phyloP scores from a whole-genome alignment of 2,888 invertebrate genomes.

The Troides oblongomaculatus region DNA sequence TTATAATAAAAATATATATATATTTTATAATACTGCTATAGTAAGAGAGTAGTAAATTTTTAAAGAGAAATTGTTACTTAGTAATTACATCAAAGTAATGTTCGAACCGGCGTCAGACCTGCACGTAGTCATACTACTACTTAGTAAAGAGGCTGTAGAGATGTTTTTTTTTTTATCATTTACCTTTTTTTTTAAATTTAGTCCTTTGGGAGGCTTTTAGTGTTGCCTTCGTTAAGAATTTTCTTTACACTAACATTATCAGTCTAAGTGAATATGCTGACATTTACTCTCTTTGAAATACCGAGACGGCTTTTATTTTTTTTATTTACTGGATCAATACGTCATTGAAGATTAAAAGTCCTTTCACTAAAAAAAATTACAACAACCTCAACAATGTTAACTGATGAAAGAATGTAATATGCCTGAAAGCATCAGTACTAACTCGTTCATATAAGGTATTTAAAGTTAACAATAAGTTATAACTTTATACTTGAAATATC shows the following conservation, averaged over 20 bases:
- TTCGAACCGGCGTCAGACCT: too few species aligned
- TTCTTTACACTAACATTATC: conserved; percentile 22
- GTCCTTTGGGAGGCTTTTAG: conserved; percentile 3
- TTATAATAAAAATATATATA: too few species aligned
- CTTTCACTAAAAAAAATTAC: not conserved
- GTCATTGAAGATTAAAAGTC: not conserved
- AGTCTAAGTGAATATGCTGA: conserved; percentile 14
- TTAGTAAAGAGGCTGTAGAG: conserved; percentile 4
- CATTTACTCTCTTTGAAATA: conserved; percentile 15
- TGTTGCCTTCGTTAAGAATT: conserved; percentile 20
- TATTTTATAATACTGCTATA: too few species aligned
- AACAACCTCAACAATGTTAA: too few species aligned
- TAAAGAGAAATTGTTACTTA: too few species aligned
- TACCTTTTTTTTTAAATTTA: conserved; percentile 1
- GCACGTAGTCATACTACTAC: too few species aligned
- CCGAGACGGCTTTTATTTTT: conserved; percentile 10
- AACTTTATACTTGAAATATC: too few species aligned
- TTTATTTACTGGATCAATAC: not conserved
- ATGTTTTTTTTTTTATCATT: conserved; percentile 1
- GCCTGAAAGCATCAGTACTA: not conserved
- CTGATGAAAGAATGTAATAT: not conserved
- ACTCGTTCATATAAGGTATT: too few species aligned
- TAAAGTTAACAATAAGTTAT: too few species aligned
- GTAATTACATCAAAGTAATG: too few species aligned
- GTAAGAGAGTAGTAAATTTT: too few species aligned